These are phyloP conservation scores for Eunapius fragilis DNA, from an alignment of 37 sponge, comb jelly and placozoan genomes.

Conservation along the genomic window DNA sequence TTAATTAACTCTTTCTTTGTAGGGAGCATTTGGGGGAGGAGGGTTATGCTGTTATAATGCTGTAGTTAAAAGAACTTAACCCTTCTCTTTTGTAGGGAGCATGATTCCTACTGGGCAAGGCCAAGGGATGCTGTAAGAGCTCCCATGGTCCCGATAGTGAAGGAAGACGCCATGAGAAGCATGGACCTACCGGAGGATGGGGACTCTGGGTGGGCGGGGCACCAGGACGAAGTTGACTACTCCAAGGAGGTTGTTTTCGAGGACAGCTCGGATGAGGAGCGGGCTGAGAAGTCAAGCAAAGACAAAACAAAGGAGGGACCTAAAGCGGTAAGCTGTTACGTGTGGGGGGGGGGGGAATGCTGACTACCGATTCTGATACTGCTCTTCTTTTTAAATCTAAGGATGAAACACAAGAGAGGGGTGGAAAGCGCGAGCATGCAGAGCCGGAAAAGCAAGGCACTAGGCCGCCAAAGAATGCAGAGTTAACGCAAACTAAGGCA, in stretches of 20 bases:
- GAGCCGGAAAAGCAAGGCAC: slow-evolving; percentile 8
- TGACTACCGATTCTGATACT: too few species aligned
- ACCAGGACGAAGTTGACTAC: slow-evolving; percentile 89
- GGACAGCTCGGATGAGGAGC: slow-evolving; percentile 76
- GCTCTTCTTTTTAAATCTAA: not conserved
- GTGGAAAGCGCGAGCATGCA: not conserved
- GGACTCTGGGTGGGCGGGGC: slow-evolving; percentile 88
- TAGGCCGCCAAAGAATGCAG: not conserved
- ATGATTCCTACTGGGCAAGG: not conserved
- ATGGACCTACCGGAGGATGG: slow-evolving; percentile 80
- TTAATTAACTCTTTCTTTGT: too few species aligned
- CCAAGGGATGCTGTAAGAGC: not conserved
- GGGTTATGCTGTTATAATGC: too few species aligned
- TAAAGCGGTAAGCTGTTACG: not conserved
- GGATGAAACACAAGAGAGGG: slow-evolving; percentile 7
- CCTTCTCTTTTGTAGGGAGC: not conserved
- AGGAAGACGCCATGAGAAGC: slow-evolving; percentile 63
- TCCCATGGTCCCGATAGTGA: slow-evolving; percentile 39
- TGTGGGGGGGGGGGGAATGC: too few species aligned
- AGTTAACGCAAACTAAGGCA: not conserved
- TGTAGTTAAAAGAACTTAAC: too few species aligned
- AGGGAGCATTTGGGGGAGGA: too few species aligned
- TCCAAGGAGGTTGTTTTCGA: slow-evolving; percentile 78
- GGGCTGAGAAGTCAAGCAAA: not conserved
- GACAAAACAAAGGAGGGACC: not conserved